These are phyloP conservation scores for Autographa pulchrina DNA, from an alignment of 2,888 invertebrate genomes.

Conservation along the genomic window DNA sequence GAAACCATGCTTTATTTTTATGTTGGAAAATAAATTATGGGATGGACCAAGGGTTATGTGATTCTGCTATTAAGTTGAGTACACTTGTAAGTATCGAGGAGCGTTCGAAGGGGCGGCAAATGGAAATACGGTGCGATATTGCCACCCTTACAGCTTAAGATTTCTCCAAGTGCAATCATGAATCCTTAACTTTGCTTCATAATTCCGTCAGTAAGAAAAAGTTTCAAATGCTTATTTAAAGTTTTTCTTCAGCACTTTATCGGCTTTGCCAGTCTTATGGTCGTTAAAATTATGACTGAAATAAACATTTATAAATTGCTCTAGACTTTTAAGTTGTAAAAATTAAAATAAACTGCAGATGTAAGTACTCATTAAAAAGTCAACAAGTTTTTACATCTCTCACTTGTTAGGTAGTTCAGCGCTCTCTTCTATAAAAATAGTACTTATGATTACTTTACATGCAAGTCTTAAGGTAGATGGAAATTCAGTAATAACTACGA, in stretches of 20 bases:
- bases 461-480: no score
- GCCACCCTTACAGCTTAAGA: not conserved
- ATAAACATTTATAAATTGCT: not conserved
- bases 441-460: no score
- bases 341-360: not conserved
- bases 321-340: not conserved
- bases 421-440: not conserved
- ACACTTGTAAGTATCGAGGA: slow-evolving; percentile 20
- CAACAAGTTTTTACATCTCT: not conserved
- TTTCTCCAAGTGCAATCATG: not conserved
- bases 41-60: slow-evolving; percentile 54
- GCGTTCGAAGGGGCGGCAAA: slow-evolving; percentile 5
- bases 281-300: not conserved
- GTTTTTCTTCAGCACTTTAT: not conserved
- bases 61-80: slow-evolving; percentile 47
- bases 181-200: not conserved
- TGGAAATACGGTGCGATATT: slow-evolving; percentile 6
- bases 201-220: slow-evolving; percentile 3
- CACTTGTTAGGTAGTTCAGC: not conserved
- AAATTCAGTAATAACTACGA: not conserved
- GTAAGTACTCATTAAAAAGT: not conserved
- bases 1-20: slow-evolving; percentile 59
- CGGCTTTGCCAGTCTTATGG: not conserved
- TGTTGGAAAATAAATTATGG: slow-evolving; percentile 57
- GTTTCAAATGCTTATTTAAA: slow-evolving; percentile 4